Conservation (phyloP, 2,797 vertebrate genomes). For the Microchirus variegatus region DNA sequence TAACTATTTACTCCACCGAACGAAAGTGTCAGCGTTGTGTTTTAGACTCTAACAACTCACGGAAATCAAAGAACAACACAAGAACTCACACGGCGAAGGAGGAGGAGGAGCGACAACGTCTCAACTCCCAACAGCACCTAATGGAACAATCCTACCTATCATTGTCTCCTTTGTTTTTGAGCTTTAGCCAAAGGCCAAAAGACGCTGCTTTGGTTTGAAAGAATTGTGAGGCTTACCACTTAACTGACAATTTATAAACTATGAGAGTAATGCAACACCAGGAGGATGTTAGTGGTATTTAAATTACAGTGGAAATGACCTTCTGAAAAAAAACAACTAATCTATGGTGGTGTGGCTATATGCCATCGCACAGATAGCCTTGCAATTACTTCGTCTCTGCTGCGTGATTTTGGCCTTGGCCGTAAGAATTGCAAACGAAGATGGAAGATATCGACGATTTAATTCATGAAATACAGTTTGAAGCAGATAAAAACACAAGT, state of each 20-base stretch:
- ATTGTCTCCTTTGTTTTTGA: slow-evolving; percentile 33
- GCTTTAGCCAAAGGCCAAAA: slow-evolving; percentile 31
- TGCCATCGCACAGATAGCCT: slow-evolving; percentile 19
- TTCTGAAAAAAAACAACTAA: slow-evolving; percentile 26
- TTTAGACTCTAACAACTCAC: slow-evolving; percentile 24
- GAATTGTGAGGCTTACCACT: slow-evolving; percentile 53
- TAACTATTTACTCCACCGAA: slow-evolving; percentile 38
- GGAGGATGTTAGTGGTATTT: slow-evolving; percentile 29
- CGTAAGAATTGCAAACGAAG: not conserved
- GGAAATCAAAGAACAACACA: slow-evolving; percentile 39
- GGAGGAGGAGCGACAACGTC: slow-evolving; percentile 44
- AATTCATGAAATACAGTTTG: too few relatives aligned
- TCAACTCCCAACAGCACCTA: slow-evolving; percentile 36
- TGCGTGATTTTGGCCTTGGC: slow-evolving; percentile 10
- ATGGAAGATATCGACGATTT: not conserved
- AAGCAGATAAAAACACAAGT: too few relatives aligned
- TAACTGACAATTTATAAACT: slow-evolving; percentile 57
- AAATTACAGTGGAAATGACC: slow-evolving; percentile 12
- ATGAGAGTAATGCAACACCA: slow-evolving; percentile 36
- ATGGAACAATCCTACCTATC: slow-evolving; percentile 57
- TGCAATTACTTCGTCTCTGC: slow-evolving; percentile 26
- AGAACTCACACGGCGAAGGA: too few relatives aligned
- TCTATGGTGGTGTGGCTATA: slow-evolving; percentile 35
- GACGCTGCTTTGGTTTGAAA: slow-evolving; percentile 28
- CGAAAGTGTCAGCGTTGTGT: slow-evolving; percentile 40